Conservation (phyloP, 2,888 invertebrate genomes). For the Hypselothyrea guttata region DNA sequence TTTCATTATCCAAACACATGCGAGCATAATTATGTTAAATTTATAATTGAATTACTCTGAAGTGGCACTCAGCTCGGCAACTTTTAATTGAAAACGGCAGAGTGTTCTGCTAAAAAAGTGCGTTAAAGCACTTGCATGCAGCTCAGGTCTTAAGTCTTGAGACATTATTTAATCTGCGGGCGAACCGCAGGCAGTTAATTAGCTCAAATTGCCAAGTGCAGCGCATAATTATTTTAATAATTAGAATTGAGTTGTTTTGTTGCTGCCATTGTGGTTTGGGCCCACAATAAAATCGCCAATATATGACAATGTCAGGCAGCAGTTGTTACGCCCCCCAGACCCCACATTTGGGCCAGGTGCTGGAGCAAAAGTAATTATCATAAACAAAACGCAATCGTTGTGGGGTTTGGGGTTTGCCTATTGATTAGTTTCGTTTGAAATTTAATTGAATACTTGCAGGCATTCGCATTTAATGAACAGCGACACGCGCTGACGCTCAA, state of each 20-base stretch:
- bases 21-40: slow-evolving; percentile 47
- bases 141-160: too few species aligned
- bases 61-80: slow-evolving; percentile 52
- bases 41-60: slow-evolving; percentile 63
- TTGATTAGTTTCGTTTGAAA: slow-evolving; percentile 44
- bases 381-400: slow-evolving; percentile 31
- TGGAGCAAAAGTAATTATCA: slow-evolving; percentile 62
- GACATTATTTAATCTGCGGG: not conserved
- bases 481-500: slow-evolving; percentile 47
- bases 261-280: slow-evolving; percentile 36
- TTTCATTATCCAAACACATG: slow-evolving; percentile 27
- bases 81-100: not conserved
- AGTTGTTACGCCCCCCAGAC: slow-evolving; percentile 11
- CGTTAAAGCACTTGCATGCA: too few species aligned
- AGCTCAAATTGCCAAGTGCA: slow-evolving; percentile 50
- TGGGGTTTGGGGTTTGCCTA: slow-evolving; percentile 3
- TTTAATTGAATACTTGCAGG: slow-evolving; percentile 52
- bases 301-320: slow-evolving; percentile 30
- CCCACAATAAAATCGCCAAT: slow-evolving; percentile 46
- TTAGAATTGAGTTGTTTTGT: slow-evolving; percentile 14
- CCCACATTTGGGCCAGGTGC: too few species aligned
- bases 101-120: slow-evolving; percentile 12
- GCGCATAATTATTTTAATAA: slow-evolving; percentile 50
- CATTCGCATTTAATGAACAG: slow-evolving; percentile 6
- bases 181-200: slow-evolving; percentile 52